These are phyloP conservation scores for Tenthredo amoena DNA, from an alignment of 2,888 invertebrate genomes.

Conservation along the genomic window DNA sequence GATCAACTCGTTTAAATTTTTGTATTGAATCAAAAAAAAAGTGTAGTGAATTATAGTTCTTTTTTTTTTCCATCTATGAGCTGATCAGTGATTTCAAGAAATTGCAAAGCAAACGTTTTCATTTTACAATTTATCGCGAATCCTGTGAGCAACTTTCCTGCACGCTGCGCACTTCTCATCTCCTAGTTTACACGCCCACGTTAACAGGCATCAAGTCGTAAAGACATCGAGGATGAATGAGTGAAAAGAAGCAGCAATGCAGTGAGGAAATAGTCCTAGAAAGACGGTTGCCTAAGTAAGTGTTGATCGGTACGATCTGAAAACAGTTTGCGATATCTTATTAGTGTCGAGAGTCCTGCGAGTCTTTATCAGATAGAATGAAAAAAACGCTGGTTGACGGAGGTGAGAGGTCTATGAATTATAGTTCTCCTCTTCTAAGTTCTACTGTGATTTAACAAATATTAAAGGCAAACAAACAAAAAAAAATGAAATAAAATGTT, in stretches of 20 bases:
- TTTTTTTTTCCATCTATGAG: too few species aligned
- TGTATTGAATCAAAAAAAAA: too few species aligned
- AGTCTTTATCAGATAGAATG: not conserved
- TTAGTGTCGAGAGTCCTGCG: not conserved
- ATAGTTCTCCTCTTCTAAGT: not conserved
- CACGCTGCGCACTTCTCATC: not conserved
- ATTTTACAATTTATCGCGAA: not conserved
- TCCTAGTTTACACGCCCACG: conserved; percentile 24
- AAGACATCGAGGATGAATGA: not conserved
- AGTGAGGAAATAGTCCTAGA: not conserved
- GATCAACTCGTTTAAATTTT: too few species aligned
- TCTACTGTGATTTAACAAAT: not conserved
- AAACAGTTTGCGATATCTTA: conserved; percentile 7
- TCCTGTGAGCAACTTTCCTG: not conserved
- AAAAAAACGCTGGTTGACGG: not conserved
- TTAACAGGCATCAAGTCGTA: conserved; percentile 1
- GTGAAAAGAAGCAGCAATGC: not conserved
- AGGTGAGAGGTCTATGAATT: conserved; percentile 31
- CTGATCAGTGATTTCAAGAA: not conserved
- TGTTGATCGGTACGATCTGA: conserved; percentile 18
- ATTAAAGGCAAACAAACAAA: not conserved
- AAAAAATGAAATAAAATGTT: not conserved
- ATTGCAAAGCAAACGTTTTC: not conserved
- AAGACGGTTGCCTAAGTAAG: not conserved
- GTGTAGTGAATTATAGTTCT: too few species aligned